Evolutionary conservation across 1,140 invertebrate species (phyloP).

Genomic region (Lasioglossum baleicum): DNA sequence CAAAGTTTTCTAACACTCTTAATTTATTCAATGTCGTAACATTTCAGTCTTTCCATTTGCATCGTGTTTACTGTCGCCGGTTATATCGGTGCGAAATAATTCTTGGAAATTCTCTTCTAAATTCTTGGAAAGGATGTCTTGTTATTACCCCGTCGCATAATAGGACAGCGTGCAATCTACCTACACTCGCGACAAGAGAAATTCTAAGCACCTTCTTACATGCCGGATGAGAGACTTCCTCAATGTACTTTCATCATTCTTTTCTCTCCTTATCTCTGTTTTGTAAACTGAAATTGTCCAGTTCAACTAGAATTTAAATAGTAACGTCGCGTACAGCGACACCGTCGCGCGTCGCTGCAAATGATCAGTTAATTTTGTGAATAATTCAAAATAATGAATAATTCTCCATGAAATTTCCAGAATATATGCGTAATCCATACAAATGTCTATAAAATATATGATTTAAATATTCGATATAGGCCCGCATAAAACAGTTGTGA

Average conservation of each 20-base stretch:
- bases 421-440: no score
- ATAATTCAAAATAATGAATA: no score
- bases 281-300: neutral
- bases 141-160: neutral
- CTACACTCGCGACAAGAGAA: neutral
- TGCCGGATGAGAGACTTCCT: neutral
- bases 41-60: neutral
- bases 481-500: no score
- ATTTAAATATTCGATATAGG: no score
- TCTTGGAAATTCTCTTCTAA: neutral
- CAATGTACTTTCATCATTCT: neutral
- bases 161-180: constrained; percentile 3
- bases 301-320: neutral
- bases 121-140: neutral
- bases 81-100: neutral
- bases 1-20: neutral
- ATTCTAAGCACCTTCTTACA: neutral
- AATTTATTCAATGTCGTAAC: neutral
- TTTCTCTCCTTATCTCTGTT: neutral
- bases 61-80: neutral
- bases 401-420: no score
- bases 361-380: no score
- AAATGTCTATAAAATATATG: no score
- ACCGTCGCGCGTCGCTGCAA: no score
- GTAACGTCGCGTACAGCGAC: no score